These are phyloP conservation scores for Merops nubicus DNA, from an alignment of 2,113 vertebrate species.

Conservation along the genomic window DNA sequence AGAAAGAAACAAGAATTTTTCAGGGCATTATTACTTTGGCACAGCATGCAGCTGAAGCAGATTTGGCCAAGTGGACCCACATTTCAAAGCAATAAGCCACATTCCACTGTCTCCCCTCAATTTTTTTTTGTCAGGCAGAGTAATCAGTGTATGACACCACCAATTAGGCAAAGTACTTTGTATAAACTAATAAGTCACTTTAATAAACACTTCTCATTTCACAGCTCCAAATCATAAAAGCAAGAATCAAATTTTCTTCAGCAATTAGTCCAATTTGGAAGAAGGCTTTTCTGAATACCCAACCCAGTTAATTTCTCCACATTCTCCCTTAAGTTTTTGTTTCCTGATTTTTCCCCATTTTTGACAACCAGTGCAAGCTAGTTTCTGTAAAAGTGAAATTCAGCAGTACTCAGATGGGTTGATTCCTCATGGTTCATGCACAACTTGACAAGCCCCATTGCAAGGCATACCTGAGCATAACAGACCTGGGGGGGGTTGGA, in stretches of 20 bases:
- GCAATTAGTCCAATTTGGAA: not conserved
- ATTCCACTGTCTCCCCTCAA: not conserved
- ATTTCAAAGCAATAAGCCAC: not conserved
- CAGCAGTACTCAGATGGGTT: not conserved
- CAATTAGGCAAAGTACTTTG: not conserved
- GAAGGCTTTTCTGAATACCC: not conserved
- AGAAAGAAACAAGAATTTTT: not conserved
- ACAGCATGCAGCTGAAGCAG: not conserved
- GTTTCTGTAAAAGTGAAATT: not conserved
- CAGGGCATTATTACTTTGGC: not conserved
- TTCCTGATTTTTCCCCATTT: not conserved
- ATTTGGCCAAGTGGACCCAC: not conserved
- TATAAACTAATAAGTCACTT: not conserved
- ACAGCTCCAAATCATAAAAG: not conserved
- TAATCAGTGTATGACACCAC: not conserved
- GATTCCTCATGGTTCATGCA: not conserved
- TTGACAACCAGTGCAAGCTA: not conserved
- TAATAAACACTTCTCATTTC: not conserved
- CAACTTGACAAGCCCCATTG: not conserved
- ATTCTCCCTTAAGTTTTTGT: not conserved
- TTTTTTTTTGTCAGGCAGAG: not conserved
- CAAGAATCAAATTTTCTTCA: not conserved
- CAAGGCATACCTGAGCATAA: not conserved
- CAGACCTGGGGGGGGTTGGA: too few species aligned
- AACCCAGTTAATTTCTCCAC: not conserved